Evolutionary conservation across 2,888 invertebrate genomes (phyloP).

Genomic region (Drosophila peninsularis): DNA sequence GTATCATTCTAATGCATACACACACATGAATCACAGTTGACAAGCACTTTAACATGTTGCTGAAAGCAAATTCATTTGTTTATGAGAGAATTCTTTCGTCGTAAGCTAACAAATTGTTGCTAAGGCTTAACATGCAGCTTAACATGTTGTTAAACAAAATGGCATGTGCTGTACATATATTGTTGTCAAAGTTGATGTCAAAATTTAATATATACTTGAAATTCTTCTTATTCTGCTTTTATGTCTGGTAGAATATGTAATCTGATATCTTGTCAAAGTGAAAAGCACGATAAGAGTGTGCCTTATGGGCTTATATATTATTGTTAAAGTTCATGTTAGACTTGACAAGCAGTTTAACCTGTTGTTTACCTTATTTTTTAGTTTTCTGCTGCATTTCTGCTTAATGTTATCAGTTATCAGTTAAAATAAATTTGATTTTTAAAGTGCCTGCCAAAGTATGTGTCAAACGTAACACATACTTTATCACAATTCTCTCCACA

Average conservation of each 20-base stretch:
- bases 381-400: no score
- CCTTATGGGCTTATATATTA: no score
- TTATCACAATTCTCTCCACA: neutral
- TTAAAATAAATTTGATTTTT: no score
- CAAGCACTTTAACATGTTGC: conserved; percentile 21
- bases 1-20: conserved; percentile 58
- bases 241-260: neutral
- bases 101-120: neutral
- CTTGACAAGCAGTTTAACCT: neutral
- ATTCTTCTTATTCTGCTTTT: neutral
- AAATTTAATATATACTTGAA: neutral
- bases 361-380: no score
- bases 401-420: no score
- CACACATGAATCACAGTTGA: conserved; percentile 12
- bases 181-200: neutral
- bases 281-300: no score
- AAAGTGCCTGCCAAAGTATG: neutral
- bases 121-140: neutral
- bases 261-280: neutral
- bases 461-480: neutral
- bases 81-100: neutral
- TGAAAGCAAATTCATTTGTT: conserved; percentile 8
- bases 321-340: neutral
- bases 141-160: neutral
- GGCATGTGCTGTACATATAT: neutral